Conservation (phyloP, 2,888 invertebrate species). For the Orgyia antiqua region DNA sequence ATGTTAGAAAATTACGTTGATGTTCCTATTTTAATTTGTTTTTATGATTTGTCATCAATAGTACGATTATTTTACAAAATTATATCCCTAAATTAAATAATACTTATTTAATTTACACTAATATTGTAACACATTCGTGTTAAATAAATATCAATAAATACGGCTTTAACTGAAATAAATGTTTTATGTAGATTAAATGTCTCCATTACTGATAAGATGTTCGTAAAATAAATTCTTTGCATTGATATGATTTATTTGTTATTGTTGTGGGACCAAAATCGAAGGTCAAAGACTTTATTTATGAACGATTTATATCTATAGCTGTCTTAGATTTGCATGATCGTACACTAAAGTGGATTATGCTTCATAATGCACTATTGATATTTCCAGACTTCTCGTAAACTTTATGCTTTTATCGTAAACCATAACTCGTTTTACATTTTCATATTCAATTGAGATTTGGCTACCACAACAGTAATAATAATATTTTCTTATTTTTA, state of each 20-base stretch:
- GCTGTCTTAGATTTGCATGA: constrained; percentile 51
- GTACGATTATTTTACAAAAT: too few relatives aligned
- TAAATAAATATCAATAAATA: too few relatives aligned
- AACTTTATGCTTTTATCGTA: constrained; percentile 47
- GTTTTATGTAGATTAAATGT: too few relatives aligned
- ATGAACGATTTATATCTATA: constrained; percentile 48
- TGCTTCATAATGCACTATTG: constrained; percentile 54
- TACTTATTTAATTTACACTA: too few relatives aligned
- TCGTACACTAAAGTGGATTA: constrained; percentile 51
- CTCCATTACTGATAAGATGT: constrained; percentile 3
- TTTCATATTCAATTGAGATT: constrained; percentile 26
- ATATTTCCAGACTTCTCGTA: constrained; percentile 47
- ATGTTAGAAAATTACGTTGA: too few relatives aligned
- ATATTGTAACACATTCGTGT: too few relatives aligned
- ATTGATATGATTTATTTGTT: constrained; percentile 23
- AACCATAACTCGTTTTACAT: constrained; percentile 30
- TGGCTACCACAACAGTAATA: constrained; percentile 11
- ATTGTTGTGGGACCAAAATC: constrained; percentile 25
- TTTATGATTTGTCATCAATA: too few relatives aligned
- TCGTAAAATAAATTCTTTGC: constrained; percentile 17
- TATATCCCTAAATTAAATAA: too few relatives aligned
- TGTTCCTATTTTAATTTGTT: too few relatives aligned
- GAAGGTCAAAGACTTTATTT: constrained; percentile 41
- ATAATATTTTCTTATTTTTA: too few relatives aligned
- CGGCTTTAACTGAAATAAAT: too few relatives aligned